These are phyloP conservation scores for Muscidifurax raptorellus DNA, from an alignment of 1,140 invertebrate genomes.

Conservation along the genomic window DNA sequence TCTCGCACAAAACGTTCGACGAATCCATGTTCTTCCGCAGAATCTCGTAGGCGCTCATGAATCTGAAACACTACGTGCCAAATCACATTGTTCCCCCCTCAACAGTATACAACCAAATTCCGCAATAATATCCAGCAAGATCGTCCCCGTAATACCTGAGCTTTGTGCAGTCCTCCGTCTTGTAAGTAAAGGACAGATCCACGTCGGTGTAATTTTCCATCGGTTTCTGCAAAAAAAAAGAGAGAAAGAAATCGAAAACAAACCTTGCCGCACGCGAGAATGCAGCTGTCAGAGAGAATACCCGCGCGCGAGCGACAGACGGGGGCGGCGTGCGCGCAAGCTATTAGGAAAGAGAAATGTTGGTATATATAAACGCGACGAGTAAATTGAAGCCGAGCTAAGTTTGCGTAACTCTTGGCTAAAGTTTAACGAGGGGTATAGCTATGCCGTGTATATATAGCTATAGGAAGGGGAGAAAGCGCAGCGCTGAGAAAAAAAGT, in stretches of 20 bases:
- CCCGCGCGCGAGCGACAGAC: not conserved
- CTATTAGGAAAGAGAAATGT: conserved; percentile 68
- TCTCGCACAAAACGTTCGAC: conserved; percentile 63
- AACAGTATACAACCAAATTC: no score
- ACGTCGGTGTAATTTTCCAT: conserved; percentile 65
- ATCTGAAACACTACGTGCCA: conserved; percentile 53
- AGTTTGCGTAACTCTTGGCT: conserved; percentile 69
- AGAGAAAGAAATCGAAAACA: not conserved
- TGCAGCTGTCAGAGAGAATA: not conserved
- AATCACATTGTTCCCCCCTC: not conserved
- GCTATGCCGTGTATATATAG: no score
- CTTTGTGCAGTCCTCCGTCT: conserved; percentile 60
- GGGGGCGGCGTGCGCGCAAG: conserved; percentile 53
- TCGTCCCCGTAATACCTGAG: no score
- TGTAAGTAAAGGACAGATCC: conserved; percentile 67
- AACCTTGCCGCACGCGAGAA: not conserved
- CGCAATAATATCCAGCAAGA: no score
- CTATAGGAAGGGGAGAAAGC: conserved; percentile 22
- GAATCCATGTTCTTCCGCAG: conserved; percentile 63
- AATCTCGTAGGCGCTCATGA: conserved; percentile 62
- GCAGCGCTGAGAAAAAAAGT: conserved; percentile 4
- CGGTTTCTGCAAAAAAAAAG: conserved; percentile 57
- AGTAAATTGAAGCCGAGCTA: conserved; percentile 68
- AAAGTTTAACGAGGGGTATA: conserved; percentile 61
- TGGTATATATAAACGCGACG: no score